Evolutionary conservation across 2,888 invertebrate species (phyloP).

Genomic region (Gortyna flavago): DNA sequence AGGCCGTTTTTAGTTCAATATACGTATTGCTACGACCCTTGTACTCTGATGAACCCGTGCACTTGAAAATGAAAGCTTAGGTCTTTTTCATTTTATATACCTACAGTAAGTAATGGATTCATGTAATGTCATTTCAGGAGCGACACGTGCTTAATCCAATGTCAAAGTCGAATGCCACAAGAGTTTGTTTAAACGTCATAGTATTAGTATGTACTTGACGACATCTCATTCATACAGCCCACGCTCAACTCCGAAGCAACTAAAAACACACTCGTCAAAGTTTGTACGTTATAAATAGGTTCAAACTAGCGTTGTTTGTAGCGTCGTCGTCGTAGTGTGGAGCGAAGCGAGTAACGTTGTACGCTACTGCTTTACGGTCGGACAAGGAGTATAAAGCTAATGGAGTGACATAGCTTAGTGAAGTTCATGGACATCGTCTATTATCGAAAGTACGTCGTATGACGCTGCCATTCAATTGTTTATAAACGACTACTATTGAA

Average conservation of each 20-base stretch:
- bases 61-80: slow-evolving; percentile 50
- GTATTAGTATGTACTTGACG: slow-evolving; percentile 10
- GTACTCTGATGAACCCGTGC: slow-evolving; percentile 41
- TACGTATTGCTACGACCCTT: slow-evolving; percentile 31
- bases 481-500: background rate
- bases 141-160: slow-evolving; percentile 31
- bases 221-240: slow-evolving; percentile 54
- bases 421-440: background rate
- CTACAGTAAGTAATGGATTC: slow-evolving; percentile 17
- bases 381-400: slow-evolving; percentile 25
- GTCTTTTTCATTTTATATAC: slow-evolving; percentile 22
- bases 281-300: slow-evolving; percentile 57
- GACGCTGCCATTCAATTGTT: background rate
- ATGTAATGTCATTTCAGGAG: slow-evolving; percentile 35
- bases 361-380: slow-evolving; percentile 20
- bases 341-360: slow-evolving; percentile 36
- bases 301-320: slow-evolving; percentile 38
- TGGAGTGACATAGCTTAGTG: slow-evolving; percentile 5
- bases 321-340: slow-evolving; percentile 23
- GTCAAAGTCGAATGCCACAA: slow-evolving; percentile 37
- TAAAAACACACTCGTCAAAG: slow-evolving; percentile 57
- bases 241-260: slow-evolving; percentile 42
- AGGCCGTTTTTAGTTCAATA: slow-evolving; percentile 46
- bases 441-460: background rate
- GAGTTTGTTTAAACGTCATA: background rate